Percentiles rank a stretch among this genome's conserved stretches.
Conservation (phyloP, 2,113 vertebrate genomes). For the Ranitomeya imitator region DNA sequence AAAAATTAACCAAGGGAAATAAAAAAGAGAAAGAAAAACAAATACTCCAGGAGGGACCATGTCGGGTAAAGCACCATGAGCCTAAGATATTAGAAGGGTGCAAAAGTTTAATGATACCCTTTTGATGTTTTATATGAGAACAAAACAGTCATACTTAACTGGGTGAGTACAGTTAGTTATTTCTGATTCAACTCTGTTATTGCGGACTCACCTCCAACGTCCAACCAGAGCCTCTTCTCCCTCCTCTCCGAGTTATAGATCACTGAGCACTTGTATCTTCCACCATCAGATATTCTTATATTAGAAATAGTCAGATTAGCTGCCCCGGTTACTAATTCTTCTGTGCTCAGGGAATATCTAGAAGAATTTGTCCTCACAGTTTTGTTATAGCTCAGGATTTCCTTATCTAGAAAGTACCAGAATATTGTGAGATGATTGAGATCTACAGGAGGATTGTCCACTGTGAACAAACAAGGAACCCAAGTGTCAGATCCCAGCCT, state of each 20-base stretch:
- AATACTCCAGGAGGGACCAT: too few species aligned
- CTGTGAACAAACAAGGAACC: slow-evolving; percentile 30
- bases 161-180: too few species aligned
- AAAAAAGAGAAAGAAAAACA: too few species aligned
- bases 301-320: background rate
- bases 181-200: too few species aligned
- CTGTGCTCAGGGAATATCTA: background rate
- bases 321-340: background rate
- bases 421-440: background rate
- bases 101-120: too few species aligned
- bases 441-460: background rate
- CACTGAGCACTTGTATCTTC: slow-evolving; percentile 28
- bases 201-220: background rate
- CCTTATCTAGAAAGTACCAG: background rate
- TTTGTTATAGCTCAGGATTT: background rate
- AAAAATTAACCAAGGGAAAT: too few species aligned
- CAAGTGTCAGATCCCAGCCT: background rate
- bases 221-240: background rate
- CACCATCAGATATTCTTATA: background rate
- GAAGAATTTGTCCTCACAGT: background rate
- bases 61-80: too few species aligned
- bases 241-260: slow-evolving; percentile 2
- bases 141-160: too few species aligned
- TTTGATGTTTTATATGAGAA: too few species aligned
- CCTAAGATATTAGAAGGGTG: too few species aligned